phyloP scores from a whole-genome alignment of 2,888 invertebrate genomes.

The Dryobotodes eremita region DNA sequence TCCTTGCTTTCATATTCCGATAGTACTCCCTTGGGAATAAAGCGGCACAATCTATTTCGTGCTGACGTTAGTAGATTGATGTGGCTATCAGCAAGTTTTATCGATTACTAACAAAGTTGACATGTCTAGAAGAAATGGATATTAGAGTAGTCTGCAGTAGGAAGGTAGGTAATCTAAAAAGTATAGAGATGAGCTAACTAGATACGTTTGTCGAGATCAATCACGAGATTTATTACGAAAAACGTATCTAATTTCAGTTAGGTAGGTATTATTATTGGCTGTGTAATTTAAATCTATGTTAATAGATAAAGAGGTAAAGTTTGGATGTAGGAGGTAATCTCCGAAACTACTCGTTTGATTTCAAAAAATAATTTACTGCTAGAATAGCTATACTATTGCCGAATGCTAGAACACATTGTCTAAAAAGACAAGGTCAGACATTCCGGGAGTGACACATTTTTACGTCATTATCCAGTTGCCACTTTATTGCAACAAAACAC shows the following conservation, averaged over 20 bases:
- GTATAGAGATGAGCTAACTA: not conserved
- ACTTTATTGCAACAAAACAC: no score
- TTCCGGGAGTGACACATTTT: no score
- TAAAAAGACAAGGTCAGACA: no score
- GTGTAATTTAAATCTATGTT: no score
- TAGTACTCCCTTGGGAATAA: constrained; percentile 17
- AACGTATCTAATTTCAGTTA: not conserved
- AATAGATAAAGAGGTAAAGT: no score
- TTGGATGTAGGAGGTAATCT: no score
- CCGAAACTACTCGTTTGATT: no score
- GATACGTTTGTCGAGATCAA: not conserved
- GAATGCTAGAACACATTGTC: no score
- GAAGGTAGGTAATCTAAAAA: not conserved
- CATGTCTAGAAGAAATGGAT: constrained; percentile 4
- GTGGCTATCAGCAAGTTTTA: constrained; percentile 2
- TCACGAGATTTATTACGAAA: not conserved
- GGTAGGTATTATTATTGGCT: no score
- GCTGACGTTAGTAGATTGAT: constrained; percentile 38
- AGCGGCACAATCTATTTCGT: constrained; percentile 23
- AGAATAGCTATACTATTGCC: no score
- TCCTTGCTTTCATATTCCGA: not conserved
- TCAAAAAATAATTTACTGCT: no score
- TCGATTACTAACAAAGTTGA: constrained; percentile 31
- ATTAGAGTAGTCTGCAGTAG: not conserved
- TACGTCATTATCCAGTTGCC: no score